Base-by-base conservation (phyloP, 2,797 vertebrate genomes). In the Enoplosus armatus region DNA sequence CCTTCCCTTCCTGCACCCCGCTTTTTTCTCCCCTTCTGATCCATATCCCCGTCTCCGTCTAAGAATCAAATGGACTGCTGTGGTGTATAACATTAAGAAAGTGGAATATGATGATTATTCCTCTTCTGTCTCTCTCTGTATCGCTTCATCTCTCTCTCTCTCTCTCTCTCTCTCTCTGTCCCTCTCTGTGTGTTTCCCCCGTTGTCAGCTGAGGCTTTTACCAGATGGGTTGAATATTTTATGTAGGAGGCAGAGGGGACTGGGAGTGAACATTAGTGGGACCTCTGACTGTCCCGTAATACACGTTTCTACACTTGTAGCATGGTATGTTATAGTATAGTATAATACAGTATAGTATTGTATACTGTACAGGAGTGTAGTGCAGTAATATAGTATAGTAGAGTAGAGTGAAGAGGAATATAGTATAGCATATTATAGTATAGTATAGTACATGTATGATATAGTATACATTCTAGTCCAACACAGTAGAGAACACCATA, bases 171-270 rank as follows among this genome's bases (percentile, higher is more conserved):
- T 8, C 26, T 56, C 43, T 43, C 43, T 14, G 22, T 35, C 54
- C 18, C 55, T 59, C 48, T 43, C 58, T 24, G 55, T 29, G 35
- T 56, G 26, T 35, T 39, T 71, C 58, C 63, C 55, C 78, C 55
- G 58, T 71, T 75, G 79, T 82, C 67, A 72, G 76, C 84, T 41
- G 15, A 89, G 63, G 91, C 89, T 94, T 93, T 94, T 82, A 93
- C 87, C 77, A 59, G 79, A 75, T 58, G 39, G 51, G 29, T 62
- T 95, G 45, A 95, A 96, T 95, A 94, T 95, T 95, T 95, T 85
- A 96, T 95, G 90, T 29, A 54, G 68, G 73, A 82, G 60, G 80
- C 82, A 81, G 83, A 77, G 71, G 75, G 71, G 72, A 82, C 67
- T 75, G 71, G 16, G 72, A 79, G 48, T 53, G 70, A 91, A 87